phyloP scores from a whole-genome alignment of 2,113 vertebrate genomes.

The Cettia cetti region DNA sequence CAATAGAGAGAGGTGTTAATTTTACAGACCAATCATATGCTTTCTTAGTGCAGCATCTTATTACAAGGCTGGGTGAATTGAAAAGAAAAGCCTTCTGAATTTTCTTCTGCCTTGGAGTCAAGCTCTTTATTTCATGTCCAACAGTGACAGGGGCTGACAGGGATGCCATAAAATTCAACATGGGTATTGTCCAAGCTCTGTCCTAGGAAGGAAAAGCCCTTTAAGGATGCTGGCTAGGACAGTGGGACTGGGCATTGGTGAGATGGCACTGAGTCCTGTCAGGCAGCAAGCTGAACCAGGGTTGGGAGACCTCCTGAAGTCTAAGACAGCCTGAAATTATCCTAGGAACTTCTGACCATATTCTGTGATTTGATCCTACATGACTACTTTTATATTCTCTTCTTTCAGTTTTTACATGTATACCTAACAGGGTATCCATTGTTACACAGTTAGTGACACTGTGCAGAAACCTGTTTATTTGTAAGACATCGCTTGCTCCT shows the following conservation, averaged over 20 bases:
- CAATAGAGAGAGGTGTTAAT: too few species aligned
- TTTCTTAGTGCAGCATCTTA: too few species aligned
- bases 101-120: too few species aligned
- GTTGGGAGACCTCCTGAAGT: background rate
- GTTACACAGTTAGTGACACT: background rate
- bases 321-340: background rate
- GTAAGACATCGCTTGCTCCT: background rate
- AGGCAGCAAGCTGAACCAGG: accelerated
- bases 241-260: too few species aligned
- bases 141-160: too few species aligned
- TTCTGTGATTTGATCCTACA: background rate
- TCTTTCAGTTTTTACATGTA: background rate
- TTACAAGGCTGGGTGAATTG: too few species aligned
- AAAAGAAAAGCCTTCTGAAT: too few species aligned
- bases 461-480: background rate
- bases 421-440: accelerated
- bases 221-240: too few species aligned
- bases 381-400: background rate
- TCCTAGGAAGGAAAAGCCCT: background rate
- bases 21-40: too few species aligned
- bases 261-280: accelerated
- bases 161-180: background rate
- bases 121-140: too few species aligned
- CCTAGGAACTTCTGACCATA: background rate
- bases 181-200: background rate